These are phyloP conservation scores for Actias luna DNA, from an alignment of 2,888 invertebrate genomes.

Conservation along the genomic window DNA sequence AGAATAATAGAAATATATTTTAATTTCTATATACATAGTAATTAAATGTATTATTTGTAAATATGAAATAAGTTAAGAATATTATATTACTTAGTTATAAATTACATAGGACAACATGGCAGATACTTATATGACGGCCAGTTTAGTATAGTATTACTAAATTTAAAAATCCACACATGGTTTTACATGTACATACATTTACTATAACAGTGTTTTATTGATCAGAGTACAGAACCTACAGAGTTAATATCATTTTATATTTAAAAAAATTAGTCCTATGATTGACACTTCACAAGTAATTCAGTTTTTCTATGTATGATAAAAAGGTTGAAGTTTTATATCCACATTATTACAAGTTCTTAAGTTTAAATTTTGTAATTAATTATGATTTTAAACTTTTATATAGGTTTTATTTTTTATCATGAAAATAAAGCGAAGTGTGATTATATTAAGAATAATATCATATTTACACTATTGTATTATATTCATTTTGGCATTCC, in stretches of 20 bases:
- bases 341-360: not conserved
- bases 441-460: not conserved
- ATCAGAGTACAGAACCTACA: constrained; percentile 48
- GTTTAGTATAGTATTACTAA: constrained; percentile 87
- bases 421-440: too few relatives aligned
- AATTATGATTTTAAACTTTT: not conserved
- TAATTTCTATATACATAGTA: constrained; percentile 79
- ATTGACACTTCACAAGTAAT: too few relatives aligned
- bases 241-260: not conserved
- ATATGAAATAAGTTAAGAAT: constrained; percentile 83
- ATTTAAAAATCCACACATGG: constrained; percentile 80
- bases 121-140: constrained; percentile 87
- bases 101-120: constrained; percentile 81
- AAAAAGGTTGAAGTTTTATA: not conserved
- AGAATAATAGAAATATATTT: constrained; percentile 82
- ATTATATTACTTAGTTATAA: constrained; percentile 82
- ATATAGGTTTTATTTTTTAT: too few relatives aligned
- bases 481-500: constrained; percentile 1
- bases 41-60: constrained; percentile 84
- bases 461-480: not conserved
- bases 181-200: constrained; percentile 78
- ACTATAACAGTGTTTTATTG: constrained; percentile 39
- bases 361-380: too few relatives aligned
- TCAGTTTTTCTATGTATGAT: too few relatives aligned
- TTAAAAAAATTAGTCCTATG: not conserved